Evolutionary conservation across 1,140 invertebrate species (phyloP), one percentile per base, ranked within the genome.

Genomic region (Bursaphelenchus mucronatus): DNA sequence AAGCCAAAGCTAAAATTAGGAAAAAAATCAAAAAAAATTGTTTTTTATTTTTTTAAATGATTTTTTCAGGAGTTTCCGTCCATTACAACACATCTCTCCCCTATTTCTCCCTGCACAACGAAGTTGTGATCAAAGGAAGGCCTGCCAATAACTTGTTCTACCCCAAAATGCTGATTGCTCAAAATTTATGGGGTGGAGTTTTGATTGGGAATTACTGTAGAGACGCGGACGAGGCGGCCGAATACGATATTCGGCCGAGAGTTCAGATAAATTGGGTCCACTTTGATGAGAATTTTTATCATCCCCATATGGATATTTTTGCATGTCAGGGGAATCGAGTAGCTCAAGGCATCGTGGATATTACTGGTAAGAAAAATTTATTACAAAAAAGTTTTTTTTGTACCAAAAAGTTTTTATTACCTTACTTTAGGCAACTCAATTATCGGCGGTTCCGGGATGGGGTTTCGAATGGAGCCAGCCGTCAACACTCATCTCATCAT

Each of bases 191-290:
- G 74, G 86, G 88, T 17, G 92, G 91, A 8, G 84, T 94, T n/a
- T 81, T 93, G 10, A 84, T 89, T 70, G 86, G 85, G 7, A 86
- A 85, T 72, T 84, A 80, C 67, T 87, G 86, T 69, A 86, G 94
- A 13, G 92, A 89, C 8, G 89, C 89, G 9, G 94, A 93, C 76
- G 87, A 84, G 78, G 90, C 92, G 76, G 89, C 89, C 66, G 87
- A 90, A 69, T 76, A 86, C 1, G 11, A 30, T 3, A 80, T 85
- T 92, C 40, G 41, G 39, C 39, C 54, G 47, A 45, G 62, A 54
- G 56, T 79, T 19, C 61, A 80, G 13, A 70, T 80, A 0, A 78
- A 68, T 21, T 80, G 79, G 78, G 75, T 80, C 0, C 74, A 80
- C 50, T 81, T 80, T 49, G 10, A 64, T 19, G 61, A 74, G 13